Evolutionary conservation across 2,113 vertebrate species (phyloP).

Genomic region (Paracanthobrama guichenoti): DNA sequence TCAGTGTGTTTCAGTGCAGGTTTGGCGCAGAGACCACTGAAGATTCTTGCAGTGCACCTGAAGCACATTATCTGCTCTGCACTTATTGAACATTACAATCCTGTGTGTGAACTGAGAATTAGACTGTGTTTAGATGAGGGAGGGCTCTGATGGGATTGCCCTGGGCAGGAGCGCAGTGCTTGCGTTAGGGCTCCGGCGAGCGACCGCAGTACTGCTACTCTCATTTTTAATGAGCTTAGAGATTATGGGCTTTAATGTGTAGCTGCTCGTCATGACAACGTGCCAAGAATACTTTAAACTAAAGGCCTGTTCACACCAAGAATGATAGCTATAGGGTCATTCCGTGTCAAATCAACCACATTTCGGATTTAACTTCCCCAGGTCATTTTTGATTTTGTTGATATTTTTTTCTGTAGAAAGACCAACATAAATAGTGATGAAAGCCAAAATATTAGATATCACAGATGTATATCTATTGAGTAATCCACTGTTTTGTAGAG

Average conservation of each 20-base stretch:
- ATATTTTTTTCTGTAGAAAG: too few relatives aligned
- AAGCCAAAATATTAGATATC: too few relatives aligned
- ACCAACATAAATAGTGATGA: too few relatives aligned
- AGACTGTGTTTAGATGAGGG: too few relatives aligned
- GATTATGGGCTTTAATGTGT: slow-evolving; percentile 44
- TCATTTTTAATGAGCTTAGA: slow-evolving; percentile 46
- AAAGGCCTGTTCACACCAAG: too few relatives aligned
- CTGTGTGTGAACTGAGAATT: not conserved
- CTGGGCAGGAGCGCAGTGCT: not conserved
- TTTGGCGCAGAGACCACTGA: not conserved
- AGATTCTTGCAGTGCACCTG: not conserved
- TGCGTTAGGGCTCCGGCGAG: not conserved
- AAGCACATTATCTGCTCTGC: not conserved
- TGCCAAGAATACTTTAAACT: not conserved
- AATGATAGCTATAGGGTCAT: too few relatives aligned
- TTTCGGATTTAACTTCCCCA: too few relatives aligned
- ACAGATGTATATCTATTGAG: too few relatives aligned
- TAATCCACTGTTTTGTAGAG: too few relatives aligned
- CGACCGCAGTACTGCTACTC: not conserved
- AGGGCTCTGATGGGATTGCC: too few relatives aligned
- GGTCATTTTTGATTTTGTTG: too few relatives aligned
- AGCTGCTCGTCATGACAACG: slow-evolving; percentile 21
- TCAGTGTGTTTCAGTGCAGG: not conserved
- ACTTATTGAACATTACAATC: not conserved
- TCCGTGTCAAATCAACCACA: too few relatives aligned